Evolutionary conservation across 2,113 vertebrate species (phyloP), one percentile per base, ranked within the genome.

Genomic region (Leptobrachium ailaonicum): DNA sequence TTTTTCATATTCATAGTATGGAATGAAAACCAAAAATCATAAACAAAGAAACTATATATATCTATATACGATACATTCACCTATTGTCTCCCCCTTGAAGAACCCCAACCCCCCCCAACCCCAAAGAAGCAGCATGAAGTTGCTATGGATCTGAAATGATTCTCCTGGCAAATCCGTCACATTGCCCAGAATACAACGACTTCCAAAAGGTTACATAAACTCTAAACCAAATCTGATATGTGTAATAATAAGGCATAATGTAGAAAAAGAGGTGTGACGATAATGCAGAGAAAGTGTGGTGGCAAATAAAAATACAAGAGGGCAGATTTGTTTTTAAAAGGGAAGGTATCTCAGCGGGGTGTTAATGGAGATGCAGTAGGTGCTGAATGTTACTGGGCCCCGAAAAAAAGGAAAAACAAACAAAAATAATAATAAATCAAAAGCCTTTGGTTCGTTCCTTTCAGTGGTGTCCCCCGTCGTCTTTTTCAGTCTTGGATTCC

Each of bases 401-500:
- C n/a, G n/a, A n/a, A n/a, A n/a, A n/a, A n/a, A n/a, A n/a, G n/a
- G n/a, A n/a, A n/a, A n/a, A n/a, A n/a, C n/a, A n/a, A n/a, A n/a
- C n/a, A n/a, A n/a, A n/a, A n/a, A n/a, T n/a, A n/a, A n/a, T n/a
- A n/a, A n/a, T n/a, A n/a, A n/a, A n/a, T n/a, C n/a, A 66, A 54
- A 75, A 3, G 72, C 64, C 79, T 80, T 80, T 80, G 79, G 72
- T 80, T 67, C 64, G 54, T 47, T 60, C n/a, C n/a, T n/a, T n/a
- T n/a, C 41, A 2, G 13, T 43, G 53, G 53, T 13, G 58, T 45
- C n/a, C 50, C 44, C 53, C 40, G 12, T 20, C 12, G 32, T 13
- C 40, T n/a, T 42, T n/a, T 41, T 63, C 70, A 42, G 77, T 66
- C 41, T 47, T 80, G 78, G 71, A 74, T 54, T 71, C 71, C 41